These are phyloP conservation scores for Brevimyrus niger DNA, from an alignment of 2,113 vertebrate genomes.

Conservation along the genomic window DNA sequence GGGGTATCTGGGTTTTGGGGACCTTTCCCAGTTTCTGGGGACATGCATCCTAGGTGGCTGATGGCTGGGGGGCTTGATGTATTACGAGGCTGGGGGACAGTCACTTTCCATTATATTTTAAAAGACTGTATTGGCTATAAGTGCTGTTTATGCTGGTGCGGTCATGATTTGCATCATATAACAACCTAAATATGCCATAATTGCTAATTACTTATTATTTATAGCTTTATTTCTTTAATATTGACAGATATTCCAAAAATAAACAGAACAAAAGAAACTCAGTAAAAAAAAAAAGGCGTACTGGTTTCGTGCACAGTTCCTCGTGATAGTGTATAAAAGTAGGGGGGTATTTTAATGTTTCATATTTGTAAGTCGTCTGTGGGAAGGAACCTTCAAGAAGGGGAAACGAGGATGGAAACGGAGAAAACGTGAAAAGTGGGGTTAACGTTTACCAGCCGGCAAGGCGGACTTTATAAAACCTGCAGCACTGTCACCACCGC, in stretches of 20 bases:
- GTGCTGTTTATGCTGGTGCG: background rate
- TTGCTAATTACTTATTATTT: background rate
- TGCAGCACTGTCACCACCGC: no score
- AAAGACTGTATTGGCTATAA: background rate
- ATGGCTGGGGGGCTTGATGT: background rate
- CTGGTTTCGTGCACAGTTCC: background rate
- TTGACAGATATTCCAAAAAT: background rate
- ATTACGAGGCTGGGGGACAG: background rate
- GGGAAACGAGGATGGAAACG: conserved; percentile 33
- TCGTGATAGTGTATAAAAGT: background rate
- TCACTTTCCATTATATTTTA: background rate
- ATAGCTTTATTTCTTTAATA: background rate
- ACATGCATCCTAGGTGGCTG: background rate
- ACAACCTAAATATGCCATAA: background rate
- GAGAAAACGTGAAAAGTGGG: conserved; percentile 36
- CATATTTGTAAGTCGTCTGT: background rate
- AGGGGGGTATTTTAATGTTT: background rate
- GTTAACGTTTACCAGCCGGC: conserved; percentile 49
- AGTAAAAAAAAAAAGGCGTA: background rate
- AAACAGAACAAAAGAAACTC: background rate
- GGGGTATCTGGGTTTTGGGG: background rate
- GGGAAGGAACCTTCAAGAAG: conserved; percentile 39
- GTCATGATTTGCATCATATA: background rate
- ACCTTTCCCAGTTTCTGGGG: background rate
- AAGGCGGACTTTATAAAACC: conserved; percentile 54